Percentiles rank a stretch among this genome's conserved stretches.
phyloP scores from a whole-genome alignment of 2,113 vertebrate species.

The Hypanus sabinus region DNA sequence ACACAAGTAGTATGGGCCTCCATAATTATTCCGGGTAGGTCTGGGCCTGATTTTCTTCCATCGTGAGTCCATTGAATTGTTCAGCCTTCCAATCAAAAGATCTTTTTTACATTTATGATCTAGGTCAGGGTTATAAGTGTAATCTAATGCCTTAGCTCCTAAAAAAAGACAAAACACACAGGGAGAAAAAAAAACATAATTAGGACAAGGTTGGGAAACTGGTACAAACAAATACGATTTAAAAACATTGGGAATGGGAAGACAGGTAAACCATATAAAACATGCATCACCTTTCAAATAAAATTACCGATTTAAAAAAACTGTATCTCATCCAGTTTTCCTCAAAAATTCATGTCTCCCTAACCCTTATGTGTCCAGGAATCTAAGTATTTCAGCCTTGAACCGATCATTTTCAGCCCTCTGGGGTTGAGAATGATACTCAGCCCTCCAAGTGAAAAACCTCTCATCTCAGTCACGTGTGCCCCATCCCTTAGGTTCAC shows the following conservation, averaged over 20 bases:
- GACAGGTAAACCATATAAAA: no score
- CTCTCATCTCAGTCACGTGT: no score
- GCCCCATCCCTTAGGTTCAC: no score
- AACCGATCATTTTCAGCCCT: no score
- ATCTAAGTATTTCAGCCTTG: no score
- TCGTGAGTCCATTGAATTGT: conserved; percentile 62
- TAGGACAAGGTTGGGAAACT: background rate
- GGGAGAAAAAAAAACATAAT: background rate
- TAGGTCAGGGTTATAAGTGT: conserved; percentile 71
- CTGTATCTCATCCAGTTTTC: no score
- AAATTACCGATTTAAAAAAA: no score
- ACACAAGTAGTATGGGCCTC: conserved; percentile 78
- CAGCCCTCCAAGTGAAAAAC: no score
- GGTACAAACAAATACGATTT: background rate
- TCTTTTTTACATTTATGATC: conserved; percentile 77
- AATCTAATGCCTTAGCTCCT: conserved; percentile 73
- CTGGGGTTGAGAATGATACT: no score
- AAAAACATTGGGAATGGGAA: background rate
- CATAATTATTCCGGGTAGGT: conserved; percentile 70
- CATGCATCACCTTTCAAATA: no score
- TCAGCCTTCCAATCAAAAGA: conserved; percentile 70
- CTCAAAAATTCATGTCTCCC: no score
- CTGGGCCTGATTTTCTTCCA: conserved; percentile 83
- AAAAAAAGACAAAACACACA: background rate
- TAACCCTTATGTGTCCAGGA: no score